A percentile compares a stretch with the other conserved stretches of the same genome.
These are phyloP conservation scores for Strix occidentalis DNA, from an alignment of 2,797 vertebrate genomes.

Conservation along the genomic window DNA sequence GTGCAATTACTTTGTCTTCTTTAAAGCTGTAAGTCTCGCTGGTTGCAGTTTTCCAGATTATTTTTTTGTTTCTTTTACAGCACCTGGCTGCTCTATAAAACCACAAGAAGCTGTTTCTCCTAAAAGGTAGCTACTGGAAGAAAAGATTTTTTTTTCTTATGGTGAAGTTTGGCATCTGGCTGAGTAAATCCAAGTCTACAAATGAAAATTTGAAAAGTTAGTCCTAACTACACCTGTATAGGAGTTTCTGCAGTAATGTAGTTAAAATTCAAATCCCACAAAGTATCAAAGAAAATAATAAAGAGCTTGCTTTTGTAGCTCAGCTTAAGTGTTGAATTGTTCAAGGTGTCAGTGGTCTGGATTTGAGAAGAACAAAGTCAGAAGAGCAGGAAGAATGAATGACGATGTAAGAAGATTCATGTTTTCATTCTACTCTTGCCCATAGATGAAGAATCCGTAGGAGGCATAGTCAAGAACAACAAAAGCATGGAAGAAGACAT, in stretches of 20 bases:
- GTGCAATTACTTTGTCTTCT: not conserved
- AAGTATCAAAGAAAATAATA: not conserved
- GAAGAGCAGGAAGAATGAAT: not conserved
- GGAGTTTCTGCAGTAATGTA: not conserved
- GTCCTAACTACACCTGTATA: not conserved
- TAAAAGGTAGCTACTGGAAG: constrained; percentile 78
- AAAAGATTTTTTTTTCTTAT: not conserved
- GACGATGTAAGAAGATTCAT: not conserved
- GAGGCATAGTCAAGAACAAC: not conserved
- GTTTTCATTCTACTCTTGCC: not conserved
- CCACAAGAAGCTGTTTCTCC: constrained; percentile 80
- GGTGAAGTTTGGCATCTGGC: not conserved
- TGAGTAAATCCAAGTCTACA: not conserved
- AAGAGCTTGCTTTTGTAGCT: not conserved
- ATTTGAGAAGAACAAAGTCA: not conserved
- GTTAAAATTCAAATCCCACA: not conserved
- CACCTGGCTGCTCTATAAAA: constrained; percentile 81
- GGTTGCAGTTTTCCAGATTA: not conserved
- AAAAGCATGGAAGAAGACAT: not conserved
- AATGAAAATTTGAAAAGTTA: not conserved
- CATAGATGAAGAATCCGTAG: not conserved
- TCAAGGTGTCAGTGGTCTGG: not conserved
- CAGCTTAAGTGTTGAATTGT: not conserved
- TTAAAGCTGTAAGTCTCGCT: not conserved
- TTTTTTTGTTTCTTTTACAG: constrained; percentile 36